Base-by-base conservation (phyloP, 2,113 vertebrate genomes). In the Scolopax mira region DNA sequence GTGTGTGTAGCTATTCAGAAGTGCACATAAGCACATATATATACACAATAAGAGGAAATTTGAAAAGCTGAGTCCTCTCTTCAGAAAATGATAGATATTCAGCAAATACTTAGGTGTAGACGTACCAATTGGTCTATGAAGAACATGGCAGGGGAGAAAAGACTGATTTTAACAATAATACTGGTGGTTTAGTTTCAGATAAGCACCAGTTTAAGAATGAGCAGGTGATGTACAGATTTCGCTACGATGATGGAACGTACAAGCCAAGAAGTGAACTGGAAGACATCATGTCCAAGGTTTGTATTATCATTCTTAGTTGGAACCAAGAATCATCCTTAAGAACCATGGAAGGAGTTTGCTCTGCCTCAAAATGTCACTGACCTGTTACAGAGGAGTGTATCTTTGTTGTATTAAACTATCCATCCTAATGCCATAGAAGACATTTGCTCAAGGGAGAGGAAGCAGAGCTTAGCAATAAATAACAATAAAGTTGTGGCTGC, bases 141-240 rank as follows among this genome's bases (percentile, higher is more conserved):
- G 54, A 57, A 14, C 25, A 30, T 72, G 28, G 12, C 10, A 66
- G 54, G 41, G 22, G 51, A 49, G 60, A 54, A 75, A 82, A 85
- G 52, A 30, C 18, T 62, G 4, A 27, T 82, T 93, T 83, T 88
- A 41, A 60, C 83, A 64, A 18, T 30, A 52, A 7, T 69, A 33
- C 9, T 60, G 72, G 8, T 70, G 21, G 52, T 94, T 79, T 67
- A 99, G 99, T 99, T 96, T 99, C 99, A 48, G 99, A 99, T 97
- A 99, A 99, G 94, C 99, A 99, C 95, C 99, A 99, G 97, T 99
- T 99, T 96, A 99, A 99, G 98, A 99, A 99, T 0, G 99, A 99
- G 93, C 99, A 99, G 97, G 99, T 99, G 86, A 97, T 99, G 97
- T 99, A 99, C 96, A 98, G 99, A 44, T 99, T 99, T 97, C 99